These are phyloP conservation scores for Brachionus rubens DNA, from an alignment of 1,140 invertebrate genomes.

Conservation along the genomic window DNA sequence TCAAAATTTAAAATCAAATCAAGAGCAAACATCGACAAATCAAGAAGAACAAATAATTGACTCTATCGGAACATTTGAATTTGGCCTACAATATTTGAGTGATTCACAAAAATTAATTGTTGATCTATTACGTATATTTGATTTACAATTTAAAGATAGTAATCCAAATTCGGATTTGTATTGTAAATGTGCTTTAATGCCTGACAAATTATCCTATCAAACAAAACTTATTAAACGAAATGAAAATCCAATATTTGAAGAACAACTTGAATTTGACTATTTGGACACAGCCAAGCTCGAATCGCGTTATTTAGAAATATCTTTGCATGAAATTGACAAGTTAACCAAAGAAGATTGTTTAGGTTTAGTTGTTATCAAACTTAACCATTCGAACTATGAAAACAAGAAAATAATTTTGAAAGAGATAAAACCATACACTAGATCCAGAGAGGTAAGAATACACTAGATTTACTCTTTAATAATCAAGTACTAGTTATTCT, in stretches of 20 bases:
- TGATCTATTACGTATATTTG: conserved; percentile 30
- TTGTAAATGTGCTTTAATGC: conserved; percentile 35
- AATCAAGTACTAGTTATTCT: not conserved
- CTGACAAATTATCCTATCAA: conserved; percentile 48
- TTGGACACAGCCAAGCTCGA: conserved; percentile 49
- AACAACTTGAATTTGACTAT: conserved; percentile 59
- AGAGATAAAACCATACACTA: conserved; percentile 52
- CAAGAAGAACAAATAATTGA: not conserved
- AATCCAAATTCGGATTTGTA: conserved; percentile 17
- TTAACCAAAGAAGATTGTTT: conserved; percentile 57
- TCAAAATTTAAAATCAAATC: conserved; percentile 7
- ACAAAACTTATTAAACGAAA: conserved; percentile 66
- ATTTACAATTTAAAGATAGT: conserved; percentile 30
- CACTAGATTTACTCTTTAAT: not conserved
- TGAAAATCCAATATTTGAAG: conserved; percentile 64
- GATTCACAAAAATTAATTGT: conserved; percentile 36
- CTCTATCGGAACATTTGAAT: conserved; percentile 33
- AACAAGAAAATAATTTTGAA: conserved; percentile 55
- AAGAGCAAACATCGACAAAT: conserved; percentile 16
- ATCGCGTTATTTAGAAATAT: conserved; percentile 54
- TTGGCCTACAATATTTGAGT: conserved; percentile 28
- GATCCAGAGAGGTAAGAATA: conserved; percentile 51
- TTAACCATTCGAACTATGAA: conserved; percentile 53
- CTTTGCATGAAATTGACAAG: conserved; percentile 56
- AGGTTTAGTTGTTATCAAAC: conserved; percentile 53